Conservation (phyloP, 1,140 invertebrate genomes). For the Pachypsylla venusta region DNA sequence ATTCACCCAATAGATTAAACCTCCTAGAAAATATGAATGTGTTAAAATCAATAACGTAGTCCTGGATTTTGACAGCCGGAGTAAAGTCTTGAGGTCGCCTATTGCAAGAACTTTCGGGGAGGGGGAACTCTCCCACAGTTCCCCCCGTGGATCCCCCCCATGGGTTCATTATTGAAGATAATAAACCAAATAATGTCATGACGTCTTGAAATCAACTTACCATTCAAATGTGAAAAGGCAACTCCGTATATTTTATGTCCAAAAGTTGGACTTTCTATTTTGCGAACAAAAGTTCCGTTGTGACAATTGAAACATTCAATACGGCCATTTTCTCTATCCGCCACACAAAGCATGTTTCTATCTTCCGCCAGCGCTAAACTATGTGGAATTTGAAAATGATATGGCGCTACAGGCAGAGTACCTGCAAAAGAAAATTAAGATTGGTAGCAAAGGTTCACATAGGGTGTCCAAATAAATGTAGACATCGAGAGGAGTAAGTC, state of each 20-base stretch:
- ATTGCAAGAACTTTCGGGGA: too few relatives aligned
- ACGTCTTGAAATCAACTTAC: too few relatives aligned
- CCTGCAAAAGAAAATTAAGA: conserved; percentile 11
- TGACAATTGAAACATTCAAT: conserved; percentile 55
- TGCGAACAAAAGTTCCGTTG: conserved; percentile 43
- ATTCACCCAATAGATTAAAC: background rate
- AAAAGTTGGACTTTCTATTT: background rate
- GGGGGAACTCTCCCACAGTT: too few relatives aligned
- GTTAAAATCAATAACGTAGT: background rate
- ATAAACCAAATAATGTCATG: too few relatives aligned
- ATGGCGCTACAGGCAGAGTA: conserved; percentile 28
- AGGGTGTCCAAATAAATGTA: too few relatives aligned
- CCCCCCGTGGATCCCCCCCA: too few relatives aligned
- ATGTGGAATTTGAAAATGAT: conserved; percentile 62
- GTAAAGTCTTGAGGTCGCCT: background rate
- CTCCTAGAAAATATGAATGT: too few relatives aligned
- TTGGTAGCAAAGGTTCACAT: too few relatives aligned
- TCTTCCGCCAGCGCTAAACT: conserved; percentile 63
- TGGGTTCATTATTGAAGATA: too few relatives aligned
- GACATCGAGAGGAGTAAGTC: too few relatives aligned
- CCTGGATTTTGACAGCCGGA: background rate
- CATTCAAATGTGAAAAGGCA: background rate
- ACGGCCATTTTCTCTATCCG: conserved; percentile 82
- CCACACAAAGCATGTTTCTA: conserved; percentile 59
- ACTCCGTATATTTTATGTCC: background rate